Conservation (phyloP, 2,113 vertebrate species). For the Cinclus cinclus region DNA sequence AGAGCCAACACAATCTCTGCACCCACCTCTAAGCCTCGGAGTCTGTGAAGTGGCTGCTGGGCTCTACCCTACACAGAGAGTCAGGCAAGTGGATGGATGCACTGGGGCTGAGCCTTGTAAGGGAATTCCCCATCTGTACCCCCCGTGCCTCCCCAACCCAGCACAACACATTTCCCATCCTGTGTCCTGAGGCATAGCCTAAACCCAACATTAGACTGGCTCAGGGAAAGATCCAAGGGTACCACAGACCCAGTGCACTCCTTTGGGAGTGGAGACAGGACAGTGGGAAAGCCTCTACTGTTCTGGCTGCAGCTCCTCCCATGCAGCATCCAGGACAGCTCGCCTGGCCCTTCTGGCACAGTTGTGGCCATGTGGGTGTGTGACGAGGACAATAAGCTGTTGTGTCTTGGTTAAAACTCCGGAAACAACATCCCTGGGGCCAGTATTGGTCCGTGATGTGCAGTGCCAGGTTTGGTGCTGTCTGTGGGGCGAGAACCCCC, state of each 20-base stretch:
- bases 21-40: background rate
- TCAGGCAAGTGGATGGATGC: fast-evolving
- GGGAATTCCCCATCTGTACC: background rate
- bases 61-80: background rate
- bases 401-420: background rate
- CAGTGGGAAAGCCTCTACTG: background rate
- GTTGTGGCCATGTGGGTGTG: background rate
- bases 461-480: background rate
- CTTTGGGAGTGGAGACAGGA: background rate
- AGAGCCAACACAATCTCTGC: background rate
- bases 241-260: fast-evolving
- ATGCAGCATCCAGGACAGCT: fast-evolving
- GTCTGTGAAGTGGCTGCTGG: background rate
- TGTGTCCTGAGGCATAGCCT: background rate
- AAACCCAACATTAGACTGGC: background rate
- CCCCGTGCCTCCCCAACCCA: background rate
- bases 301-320: background rate
- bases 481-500: fast-evolving
- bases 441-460: fast-evolving
- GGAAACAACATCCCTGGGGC: background rate
- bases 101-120: background rate
- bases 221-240: background rate
- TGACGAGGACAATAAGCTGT: background rate
- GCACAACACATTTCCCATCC: background rate
- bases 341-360: background rate